phyloP scores from a whole-genome alignment of 2,113 vertebrate species.

The Gobius niger region DNA sequence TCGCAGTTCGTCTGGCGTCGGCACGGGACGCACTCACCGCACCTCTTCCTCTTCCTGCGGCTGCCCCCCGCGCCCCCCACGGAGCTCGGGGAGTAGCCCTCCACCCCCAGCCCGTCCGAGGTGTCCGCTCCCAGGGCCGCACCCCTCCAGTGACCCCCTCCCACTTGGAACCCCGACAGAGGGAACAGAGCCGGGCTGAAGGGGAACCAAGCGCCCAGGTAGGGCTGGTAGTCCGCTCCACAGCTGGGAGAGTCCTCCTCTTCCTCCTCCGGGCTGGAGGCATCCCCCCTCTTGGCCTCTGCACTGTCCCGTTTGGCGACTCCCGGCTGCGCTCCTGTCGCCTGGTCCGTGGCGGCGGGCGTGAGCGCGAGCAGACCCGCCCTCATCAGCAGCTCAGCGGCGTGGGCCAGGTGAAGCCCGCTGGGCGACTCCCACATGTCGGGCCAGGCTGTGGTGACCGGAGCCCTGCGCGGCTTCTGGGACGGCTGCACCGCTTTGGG shows the following conservation, averaged over 20 bases:
- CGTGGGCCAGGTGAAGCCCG: conserved; percentile 94
- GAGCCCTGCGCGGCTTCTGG: conserved; percentile 88
- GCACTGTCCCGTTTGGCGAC: conserved; percentile 53
- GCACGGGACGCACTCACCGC: conserved; percentile 96
- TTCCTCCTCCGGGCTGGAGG: conserved; percentile 80
- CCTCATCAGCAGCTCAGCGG: conserved; percentile 94
- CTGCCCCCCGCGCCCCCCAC: conserved; percentile 84
- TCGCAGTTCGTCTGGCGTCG: conserved; percentile 97
- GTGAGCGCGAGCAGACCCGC: conserved; percentile 85
- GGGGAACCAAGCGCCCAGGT: conserved; percentile 86
- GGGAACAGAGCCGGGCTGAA: conserved; percentile 97
- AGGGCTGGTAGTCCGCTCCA: conserved; percentile 93
- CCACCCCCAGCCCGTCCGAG: conserved; percentile 91
- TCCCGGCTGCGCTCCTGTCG: conserved; percentile 57
- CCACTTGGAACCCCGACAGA: conserved; percentile 91
- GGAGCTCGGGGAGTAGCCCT: conserved; percentile 84
- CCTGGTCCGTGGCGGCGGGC: conserved; percentile 66
- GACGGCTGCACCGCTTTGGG: conserved; percentile 59
- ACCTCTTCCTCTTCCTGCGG: conserved; percentile 97
- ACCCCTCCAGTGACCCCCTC: conserved; percentile 81
- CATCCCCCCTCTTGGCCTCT: conserved; percentile 78
- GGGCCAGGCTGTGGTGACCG: conserved; percentile 75
- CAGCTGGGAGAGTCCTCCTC: conserved; percentile 86
- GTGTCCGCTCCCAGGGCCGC: conserved; percentile 79
- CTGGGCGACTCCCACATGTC: conserved; percentile 90